Evolutionary conservation across 2,888 invertebrate species (phyloP), one percentile per base, ranked within the genome.

Genomic region (Meloe dianella): DNA sequence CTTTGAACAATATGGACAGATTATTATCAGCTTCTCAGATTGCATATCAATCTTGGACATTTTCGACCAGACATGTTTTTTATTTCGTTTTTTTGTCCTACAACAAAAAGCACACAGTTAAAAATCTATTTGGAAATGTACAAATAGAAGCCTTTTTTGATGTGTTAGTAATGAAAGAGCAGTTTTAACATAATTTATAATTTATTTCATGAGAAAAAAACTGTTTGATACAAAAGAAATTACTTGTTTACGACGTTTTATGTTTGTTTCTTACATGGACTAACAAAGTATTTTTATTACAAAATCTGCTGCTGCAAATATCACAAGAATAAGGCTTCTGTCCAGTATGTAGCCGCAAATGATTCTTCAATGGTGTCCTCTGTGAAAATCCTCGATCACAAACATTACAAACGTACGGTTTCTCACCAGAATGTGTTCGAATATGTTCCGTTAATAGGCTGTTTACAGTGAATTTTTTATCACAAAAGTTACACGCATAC

Each of bases 381-480:
- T 67, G 62, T 7, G 60, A 29, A 56, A 75, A 75, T 5, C 51
- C 58, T 41, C 73, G 70, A 4, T 47, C 65, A 47, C 74, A 75
- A n/a, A 67, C 38, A 7, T 65, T 65, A 54, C 74, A 74, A 2
- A 5, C 20, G 38, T 63, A 68, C 7, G 69, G 68, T 22, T 61
- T 68, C 6, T 70, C 72, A 1, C 78, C 78, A 0, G 77, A 77
- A 66, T 84, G 83, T 27, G 75, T 77, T 63, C 78, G 77, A 24
- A 80, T 72, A 65, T 84, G 84, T 10, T 75, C 69, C 57, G 74
- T 72, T 10, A 80, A 68, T n/a, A 68, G 69, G n/a, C 68, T 70
- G 41, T 75, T 76, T 14, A 70, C 71, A 10, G 72, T 73, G 80
- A 88, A 88, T 0, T 85, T 85, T 75, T 88, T 88, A 61, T 86